These are phyloP conservation scores for Ictidomys tridecemlineatus DNA, from an alignment of 2,113 vertebrate genomes.

Conservation along the genomic window DNA sequence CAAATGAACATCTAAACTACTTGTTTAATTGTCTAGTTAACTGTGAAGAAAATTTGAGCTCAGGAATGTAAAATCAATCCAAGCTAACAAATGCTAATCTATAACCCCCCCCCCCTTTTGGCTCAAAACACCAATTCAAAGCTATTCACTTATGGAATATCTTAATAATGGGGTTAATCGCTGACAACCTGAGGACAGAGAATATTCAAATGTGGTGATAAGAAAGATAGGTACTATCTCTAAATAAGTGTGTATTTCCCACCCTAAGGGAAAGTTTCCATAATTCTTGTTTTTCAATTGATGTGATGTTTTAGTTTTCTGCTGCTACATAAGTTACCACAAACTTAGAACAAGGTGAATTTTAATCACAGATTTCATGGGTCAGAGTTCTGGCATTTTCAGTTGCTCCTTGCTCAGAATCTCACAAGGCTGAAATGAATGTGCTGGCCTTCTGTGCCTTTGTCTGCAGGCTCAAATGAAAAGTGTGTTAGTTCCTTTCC, in stretches of 20 bases:
- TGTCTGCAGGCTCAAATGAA: background rate
- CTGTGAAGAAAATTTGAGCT: constrained; percentile 28
- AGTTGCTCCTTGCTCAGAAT: background rate
- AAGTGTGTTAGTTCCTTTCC: background rate
- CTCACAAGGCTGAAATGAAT: background rate
- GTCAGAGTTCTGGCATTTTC: constrained; percentile 16
- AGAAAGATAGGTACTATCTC: background rate
- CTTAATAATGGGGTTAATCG: background rate
- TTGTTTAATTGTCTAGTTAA: background rate
- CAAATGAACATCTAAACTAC: background rate
- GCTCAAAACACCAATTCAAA: background rate
- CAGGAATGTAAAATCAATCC: background rate
- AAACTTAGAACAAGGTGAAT: background rate
- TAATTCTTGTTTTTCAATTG: background rate
- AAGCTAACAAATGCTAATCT: background rate
- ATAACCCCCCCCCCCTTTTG: background rate
- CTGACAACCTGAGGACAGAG: background rate
- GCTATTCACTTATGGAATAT: background rate
- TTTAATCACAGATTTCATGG: background rate
- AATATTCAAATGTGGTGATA: background rate
- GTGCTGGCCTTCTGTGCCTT: background rate
- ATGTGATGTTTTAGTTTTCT: background rate
- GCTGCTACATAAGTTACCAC: background rate
- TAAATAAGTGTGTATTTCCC: background rate
- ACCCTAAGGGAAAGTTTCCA: background rate